These are phyloP conservation scores for Linnaemya tessellans DNA, from an alignment of 2,888 invertebrate species.

Conservation along the genomic window DNA sequence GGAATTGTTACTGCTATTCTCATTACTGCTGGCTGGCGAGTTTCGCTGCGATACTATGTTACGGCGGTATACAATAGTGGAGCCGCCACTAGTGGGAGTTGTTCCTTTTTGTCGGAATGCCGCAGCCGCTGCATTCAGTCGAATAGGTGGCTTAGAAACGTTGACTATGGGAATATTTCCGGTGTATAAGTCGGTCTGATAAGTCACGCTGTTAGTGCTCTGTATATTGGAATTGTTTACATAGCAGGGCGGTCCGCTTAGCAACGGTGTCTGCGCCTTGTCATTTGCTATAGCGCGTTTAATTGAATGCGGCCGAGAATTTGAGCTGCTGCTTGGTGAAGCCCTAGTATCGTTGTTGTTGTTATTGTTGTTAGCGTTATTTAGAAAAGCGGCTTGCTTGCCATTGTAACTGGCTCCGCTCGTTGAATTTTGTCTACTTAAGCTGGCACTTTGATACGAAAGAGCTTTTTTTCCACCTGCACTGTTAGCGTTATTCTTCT, in stretches of 20 bases:
- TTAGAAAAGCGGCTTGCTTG: slow-evolving; percentile 77
- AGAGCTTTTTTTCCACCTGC: slow-evolving; percentile 65
- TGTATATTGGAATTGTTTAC: slow-evolving; percentile 59
- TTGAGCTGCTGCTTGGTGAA: slow-evolving; percentile 77
- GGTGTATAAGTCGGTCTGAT: slow-evolving; percentile 59
- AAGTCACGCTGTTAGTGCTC: slow-evolving; percentile 53
- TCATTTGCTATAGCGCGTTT: slow-evolving; percentile 75
- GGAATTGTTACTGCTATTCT: slow-evolving; percentile 83
- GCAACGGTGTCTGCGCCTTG: slow-evolving; percentile 78
- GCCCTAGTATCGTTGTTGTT: slow-evolving; percentile 79
- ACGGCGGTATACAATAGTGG: slow-evolving; percentile 80
- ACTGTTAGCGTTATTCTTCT: slow-evolving; percentile 76
- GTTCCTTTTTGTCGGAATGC: slow-evolving; percentile 75
- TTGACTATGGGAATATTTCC: slow-evolving; percentile 67
- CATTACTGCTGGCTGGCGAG: slow-evolving; percentile 81
- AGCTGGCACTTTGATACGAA: slow-evolving; percentile 63
- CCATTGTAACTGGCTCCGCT: slow-evolving; percentile 70
- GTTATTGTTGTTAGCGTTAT: slow-evolving; percentile 71
- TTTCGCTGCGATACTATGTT: slow-evolving; percentile 83
- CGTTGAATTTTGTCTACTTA: slow-evolving; percentile 72
- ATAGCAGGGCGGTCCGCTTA: slow-evolving; percentile 77
- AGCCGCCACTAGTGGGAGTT: slow-evolving; percentile 59
- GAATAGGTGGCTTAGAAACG: slow-evolving; percentile 78
- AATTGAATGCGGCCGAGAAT: slow-evolving; percentile 76
- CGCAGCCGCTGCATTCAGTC: slow-evolving; percentile 79